Evolutionary conservation across 2,888 invertebrate species (phyloP).

Genomic region (Andrena fulva): DNA sequence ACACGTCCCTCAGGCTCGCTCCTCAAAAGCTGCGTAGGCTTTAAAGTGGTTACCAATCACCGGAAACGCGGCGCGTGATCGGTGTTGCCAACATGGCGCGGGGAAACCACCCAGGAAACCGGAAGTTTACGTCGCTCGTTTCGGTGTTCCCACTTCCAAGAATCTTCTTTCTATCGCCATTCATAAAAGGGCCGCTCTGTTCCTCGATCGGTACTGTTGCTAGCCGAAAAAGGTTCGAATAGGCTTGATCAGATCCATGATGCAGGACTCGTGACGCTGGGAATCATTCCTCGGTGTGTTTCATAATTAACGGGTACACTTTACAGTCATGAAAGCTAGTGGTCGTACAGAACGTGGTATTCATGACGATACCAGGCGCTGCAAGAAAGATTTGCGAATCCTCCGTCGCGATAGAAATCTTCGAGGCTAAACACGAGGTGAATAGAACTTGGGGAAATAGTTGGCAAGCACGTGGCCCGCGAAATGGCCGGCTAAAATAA

Average conservation of each 20-base stretch:
- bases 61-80: slow-evolving; percentile 78
- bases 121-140: slow-evolving; percentile 69
- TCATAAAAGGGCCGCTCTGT: slow-evolving; percentile 13
- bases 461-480: slow-evolving; percentile 76
- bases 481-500: slow-evolving; percentile 80
- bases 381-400: slow-evolving; percentile 11
- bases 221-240: not conserved
- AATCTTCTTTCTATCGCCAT: slow-evolving; percentile 38
- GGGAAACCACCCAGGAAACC: slow-evolving; percentile 76
- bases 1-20: slow-evolving; percentile 23
- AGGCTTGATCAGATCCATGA: not conserved
- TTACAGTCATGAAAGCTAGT: not conserved
- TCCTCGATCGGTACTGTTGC: not conserved
- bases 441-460: slow-evolving; percentile 80
- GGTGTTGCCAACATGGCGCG: slow-evolving; percentile 73
- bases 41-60: slow-evolving; percentile 63
- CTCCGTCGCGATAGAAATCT: slow-evolving; percentile 30
- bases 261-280: not conserved
- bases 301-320: not conserved
- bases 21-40: slow-evolving; percentile 47
- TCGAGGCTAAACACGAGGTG: slow-evolving; percentile 70
- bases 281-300: not conserved
- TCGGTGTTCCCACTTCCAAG: slow-evolving; percentile 57
- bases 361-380: slow-evolving; percentile 19
- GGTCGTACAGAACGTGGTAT: slow-evolving; percentile 11